Evolutionary conservation across 2,888 invertebrate genomes (phyloP).

Genomic region (Reticulitermes lucifugus): DNA sequence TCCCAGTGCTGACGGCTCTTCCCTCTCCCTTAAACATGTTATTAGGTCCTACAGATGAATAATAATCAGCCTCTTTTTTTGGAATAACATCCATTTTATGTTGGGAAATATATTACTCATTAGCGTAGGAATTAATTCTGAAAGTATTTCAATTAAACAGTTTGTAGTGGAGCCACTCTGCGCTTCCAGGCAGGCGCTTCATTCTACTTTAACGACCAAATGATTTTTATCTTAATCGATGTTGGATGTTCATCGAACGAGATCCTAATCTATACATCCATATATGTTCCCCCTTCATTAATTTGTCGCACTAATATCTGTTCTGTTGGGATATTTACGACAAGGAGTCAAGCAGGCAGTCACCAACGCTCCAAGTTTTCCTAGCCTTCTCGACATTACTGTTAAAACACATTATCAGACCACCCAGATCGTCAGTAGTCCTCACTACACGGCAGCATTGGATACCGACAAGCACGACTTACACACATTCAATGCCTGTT

Average conservation of each 20-base stretch:
- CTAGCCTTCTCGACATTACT: neutral
- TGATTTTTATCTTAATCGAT: neutral
- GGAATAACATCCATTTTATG: neutral
- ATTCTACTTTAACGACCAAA: neutral
- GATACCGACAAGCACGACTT: neutral
- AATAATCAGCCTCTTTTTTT: neutral
- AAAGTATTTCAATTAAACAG: slow-evolving; percentile 1
- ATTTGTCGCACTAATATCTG: neutral
- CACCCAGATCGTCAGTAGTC: neutral
- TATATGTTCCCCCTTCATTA: neutral
- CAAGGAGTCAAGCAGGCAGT: neutral
- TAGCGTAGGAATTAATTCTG: neutral
- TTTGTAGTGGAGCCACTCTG: neutral
- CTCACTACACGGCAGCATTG: neutral
- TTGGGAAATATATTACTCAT: neutral
- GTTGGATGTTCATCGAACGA: neutral
- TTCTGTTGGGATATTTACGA: neutral
- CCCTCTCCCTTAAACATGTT: too few relatives aligned
- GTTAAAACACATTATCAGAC: neutral
- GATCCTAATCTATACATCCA: slow-evolving; percentile 16
- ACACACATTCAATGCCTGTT: neutral
- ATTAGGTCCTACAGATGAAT: neutral
- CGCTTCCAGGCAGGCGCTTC: neutral
- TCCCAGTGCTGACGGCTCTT: too few relatives aligned
- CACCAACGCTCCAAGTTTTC: neutral